Conservation (phyloP, 2,797 vertebrate species). For the Sebastiscus albofasciatus region DNA sequence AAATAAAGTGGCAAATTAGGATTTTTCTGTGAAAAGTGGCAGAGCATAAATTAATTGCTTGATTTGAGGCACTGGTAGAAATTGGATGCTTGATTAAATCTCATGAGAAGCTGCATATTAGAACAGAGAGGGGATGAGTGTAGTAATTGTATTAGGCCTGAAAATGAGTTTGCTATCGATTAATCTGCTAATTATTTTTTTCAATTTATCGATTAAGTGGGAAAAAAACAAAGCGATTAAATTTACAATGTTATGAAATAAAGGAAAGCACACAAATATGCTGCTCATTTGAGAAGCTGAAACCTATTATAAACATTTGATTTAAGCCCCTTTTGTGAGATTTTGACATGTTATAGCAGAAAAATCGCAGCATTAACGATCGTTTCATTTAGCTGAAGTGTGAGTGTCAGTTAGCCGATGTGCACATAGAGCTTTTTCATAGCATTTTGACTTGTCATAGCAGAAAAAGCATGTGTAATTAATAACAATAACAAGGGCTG, state of each 20-base stretch:
- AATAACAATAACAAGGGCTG: not conserved
- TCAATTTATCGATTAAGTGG: not conserved
- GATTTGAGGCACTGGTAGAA: constrained; percentile 16
- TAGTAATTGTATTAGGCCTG: not conserved
- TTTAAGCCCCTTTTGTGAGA: not conserved
- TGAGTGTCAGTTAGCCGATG: not conserved
- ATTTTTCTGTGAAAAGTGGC: not conserved
- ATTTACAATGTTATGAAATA: not conserved
- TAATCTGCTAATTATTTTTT: not conserved
- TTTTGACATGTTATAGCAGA: not conserved
- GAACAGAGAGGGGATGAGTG: constrained; percentile 1
- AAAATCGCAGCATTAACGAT: not conserved
- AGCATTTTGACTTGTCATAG: not conserved
- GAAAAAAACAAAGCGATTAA: not conserved
- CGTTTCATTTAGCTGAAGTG: not conserved
- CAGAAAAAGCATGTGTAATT: not conserved
- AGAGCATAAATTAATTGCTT: constrained; percentile 12
- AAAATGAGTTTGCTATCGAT: not conserved
- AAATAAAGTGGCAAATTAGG: constrained; percentile 10
- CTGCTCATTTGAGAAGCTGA: not conserved
- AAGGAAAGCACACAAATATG: not conserved
- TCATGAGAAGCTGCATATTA: constrained; percentile 22
- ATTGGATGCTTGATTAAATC: constrained; percentile 43
- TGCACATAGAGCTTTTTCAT: not conserved
- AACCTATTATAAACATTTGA: not conserved